phyloP scores from a whole-genome alignment of 2,113 vertebrate genomes.

The Uropsilus gracilis region DNA sequence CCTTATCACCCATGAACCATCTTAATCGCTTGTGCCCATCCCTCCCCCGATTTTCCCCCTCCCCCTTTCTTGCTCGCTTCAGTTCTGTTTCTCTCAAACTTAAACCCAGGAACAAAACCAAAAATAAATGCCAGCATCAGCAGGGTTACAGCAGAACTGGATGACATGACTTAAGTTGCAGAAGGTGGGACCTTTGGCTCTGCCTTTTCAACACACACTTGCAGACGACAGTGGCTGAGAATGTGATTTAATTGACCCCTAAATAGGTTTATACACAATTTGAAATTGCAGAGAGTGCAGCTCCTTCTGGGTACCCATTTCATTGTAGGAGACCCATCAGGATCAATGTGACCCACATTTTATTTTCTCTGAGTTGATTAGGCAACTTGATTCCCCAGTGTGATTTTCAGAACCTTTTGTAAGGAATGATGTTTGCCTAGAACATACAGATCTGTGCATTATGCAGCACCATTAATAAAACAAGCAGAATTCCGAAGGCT shows the following conservation, averaged over 20 bases:
- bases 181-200: not conserved
- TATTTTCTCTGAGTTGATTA: constrained; percentile 43
- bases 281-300: constrained; percentile 28
- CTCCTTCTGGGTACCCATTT: constrained; percentile 6
- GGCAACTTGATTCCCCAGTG: constrained; percentile 15
- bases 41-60: too few relatives aligned
- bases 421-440: not conserved
- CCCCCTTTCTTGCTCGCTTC: too few relatives aligned
- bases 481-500: not conserved
- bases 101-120: not conserved
- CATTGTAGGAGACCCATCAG: constrained; percentile 23
- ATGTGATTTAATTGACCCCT: constrained; percentile 46
- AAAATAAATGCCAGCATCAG: not conserved
- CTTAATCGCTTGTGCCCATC: too few relatives aligned
- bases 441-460: not conserved
- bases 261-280: constrained; percentile 21
- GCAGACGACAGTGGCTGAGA: not conserved
- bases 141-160: not conserved
- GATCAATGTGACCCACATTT: constrained; percentile 50
- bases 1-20: too few relatives aligned
- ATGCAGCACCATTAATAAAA: constrained; percentile 40
- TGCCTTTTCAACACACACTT: not conserved
- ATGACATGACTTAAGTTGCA: not conserved
- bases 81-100: too few relatives aligned
- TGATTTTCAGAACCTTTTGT: not conserved